Base-by-base conservation (phyloP, 92 coral and sea anemone genomes). In the Actinernus sp. region DNA sequence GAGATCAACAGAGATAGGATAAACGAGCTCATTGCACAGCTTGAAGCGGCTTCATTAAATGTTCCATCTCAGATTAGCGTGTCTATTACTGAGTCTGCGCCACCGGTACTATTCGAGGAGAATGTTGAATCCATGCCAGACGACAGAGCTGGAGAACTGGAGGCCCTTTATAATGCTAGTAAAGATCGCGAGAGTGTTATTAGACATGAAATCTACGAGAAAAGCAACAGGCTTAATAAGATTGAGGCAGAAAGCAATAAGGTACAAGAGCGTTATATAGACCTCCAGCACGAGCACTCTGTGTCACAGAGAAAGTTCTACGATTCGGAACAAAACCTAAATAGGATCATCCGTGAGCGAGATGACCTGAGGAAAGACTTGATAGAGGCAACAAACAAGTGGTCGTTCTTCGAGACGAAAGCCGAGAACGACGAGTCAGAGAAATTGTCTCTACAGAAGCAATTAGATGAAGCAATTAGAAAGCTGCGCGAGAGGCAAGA, bases 351-450 rank as follows among this genome's bases (percentile, higher is more conserved):
- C 21, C 77, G 86, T 4, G 97, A 90, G 11, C 75, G 81, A 36
- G 89, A 78, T 41, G 89, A 86, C 28, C 74, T 83, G n/a, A 88
- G 79, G 48, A 90, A 80, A 69, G 97, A 90, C 43, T 38, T 63
- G 17, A 62, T 70, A 20, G 79, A 85, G 25, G 86, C 85, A 20
- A 55, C 67, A 31, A 79, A 82, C 38, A 56, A 90, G 26, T 33
- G 64, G 45, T 80, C 92, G 7, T 68, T 56, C 38, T 54, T 80
- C 28, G 86, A 81, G 62, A 68, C 88, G 55, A 85, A 76, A 61
- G 47, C 47, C 24, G 76, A 60, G 16, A 74, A 61, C 9, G 92
- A 78, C 44, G 78, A 54, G 32, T 65, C 79, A 29, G 92, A 90
- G 67, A 80, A 77, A 38, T 20, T 5, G 21, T 86, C 92, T 4